Base-by-base conservation (phyloP, 2,797 vertebrate genomes). In the Scleropages formosus region DNA sequence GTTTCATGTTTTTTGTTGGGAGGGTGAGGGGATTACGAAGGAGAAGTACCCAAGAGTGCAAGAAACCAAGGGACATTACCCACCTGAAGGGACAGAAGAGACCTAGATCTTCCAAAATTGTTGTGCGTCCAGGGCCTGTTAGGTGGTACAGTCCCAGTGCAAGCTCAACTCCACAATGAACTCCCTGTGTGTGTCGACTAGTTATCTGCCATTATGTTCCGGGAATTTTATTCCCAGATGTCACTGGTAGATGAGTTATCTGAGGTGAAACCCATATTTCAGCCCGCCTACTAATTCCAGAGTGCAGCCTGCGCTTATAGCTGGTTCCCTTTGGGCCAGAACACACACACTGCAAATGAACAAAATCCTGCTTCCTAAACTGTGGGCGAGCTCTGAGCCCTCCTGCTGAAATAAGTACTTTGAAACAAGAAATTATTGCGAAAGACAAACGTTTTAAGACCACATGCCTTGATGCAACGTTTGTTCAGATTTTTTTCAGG, bases 281-380 rank as follows among this genome's bases (percentile, higher is more conserved):
- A 60, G 27, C 46, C 53, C 70, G 44, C 53, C 53, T 53, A 44
- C 26, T 59, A 60, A 72, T 72, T 70, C 59, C 56, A 39, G 9
- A 49, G n/a, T 24, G 67, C 47, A 53, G 20, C 16, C 46, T 51
- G 11, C 15, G 24, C 68, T 58, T 8, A 18, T 8, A 27, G 13
- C 11, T 10, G 9, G 15, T 58, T 69, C 67, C 67, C 12, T 68
- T 26, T 22, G 47, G 20, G 53, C 71, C 26, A 24, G 20, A 56
- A n/a, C 16, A 26, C 68, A 71, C 49, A 18, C 49, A 8, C 16
- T 44, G 39, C 1, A 67, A n/a, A 20, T n/a, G 65, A 11, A 20
- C 18, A 44, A 39, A 72, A 20, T 68, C 22, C n/a, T 9, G 8
- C 9, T 18, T 15, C 8, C 59, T 20, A 61, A 61, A 18, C n/a